Evolutionary conservation across 2,113 vertebrate genomes (phyloP), one percentile per base, ranked within the genome.

Genomic region (Furnarius figulus): DNA sequence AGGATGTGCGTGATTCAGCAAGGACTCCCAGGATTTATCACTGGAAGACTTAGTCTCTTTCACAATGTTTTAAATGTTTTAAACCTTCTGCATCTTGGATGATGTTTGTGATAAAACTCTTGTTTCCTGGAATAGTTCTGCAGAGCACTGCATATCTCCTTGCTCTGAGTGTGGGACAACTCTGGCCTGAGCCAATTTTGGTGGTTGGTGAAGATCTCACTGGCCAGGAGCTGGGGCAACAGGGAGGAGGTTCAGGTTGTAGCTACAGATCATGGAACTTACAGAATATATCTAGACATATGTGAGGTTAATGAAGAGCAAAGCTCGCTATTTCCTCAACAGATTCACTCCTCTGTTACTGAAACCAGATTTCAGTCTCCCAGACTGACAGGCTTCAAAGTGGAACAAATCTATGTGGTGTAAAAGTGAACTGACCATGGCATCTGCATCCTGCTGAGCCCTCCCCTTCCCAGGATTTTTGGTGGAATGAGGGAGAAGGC

Each of bases 11-110:
- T 42, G 66, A 52, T 68, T 77, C 30, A 72, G 23, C 62, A 91
- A 68, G 25, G 40, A 28, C 49, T 87, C 52, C 4, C 35, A 50
- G 82, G 58, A 76, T 65, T 94, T 90, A 24, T 37, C 22, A 14
- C 37, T 66, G 73, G 22, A 78, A 85, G 35, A 71, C 15, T 67
- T 55, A 71, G 72, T 21, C 22, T 62, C 31, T 90, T 90, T 62
- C 12, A 40, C 21, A 73, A 30, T 46, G 49, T 82, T 94, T 91
- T 92, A 83, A 96, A 94, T 83, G 25, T 90, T 90, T 90, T 77
- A 84, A 87, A 62, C 20, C 18, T 82, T 76, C 37, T 91, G 78
- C 53, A 46, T 83, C 53, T 89, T 15, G 33, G 53, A 82, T 73
- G 58, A 52, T 70, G 44, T 35, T 89, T 95, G 22, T 39, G 42